Percentiles rank a stretch among this genome's conserved stretches.
These are phyloP conservation scores for Zoanthus solanderi DNA, from an alignment of 92 coral and sea anemone genomes.

Conservation along the genomic window DNA sequence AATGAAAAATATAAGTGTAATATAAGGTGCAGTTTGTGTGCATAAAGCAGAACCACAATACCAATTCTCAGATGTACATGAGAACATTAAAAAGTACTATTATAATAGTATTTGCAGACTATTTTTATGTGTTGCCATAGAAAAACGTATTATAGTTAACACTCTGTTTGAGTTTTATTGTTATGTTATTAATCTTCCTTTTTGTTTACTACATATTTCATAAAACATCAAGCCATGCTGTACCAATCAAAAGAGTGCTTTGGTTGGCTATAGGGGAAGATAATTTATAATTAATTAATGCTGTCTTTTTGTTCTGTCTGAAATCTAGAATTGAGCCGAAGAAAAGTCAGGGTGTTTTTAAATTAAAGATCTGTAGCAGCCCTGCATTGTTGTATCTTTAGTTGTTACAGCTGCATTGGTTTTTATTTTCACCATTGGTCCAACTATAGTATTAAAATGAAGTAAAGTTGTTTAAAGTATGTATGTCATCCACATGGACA, in stretches of 20 bases:
- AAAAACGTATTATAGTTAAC: no score
- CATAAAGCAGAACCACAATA: not conserved
- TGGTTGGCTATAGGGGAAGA: not conserved
- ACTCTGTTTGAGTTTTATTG: not conserved
- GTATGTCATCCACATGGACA: not conserved
- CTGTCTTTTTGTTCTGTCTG: not conserved
- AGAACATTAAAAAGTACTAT: not conserved
- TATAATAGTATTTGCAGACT: not conserved
- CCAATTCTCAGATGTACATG: not conserved
- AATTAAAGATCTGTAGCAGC: not conserved
- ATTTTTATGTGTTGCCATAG: no score
- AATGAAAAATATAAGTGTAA: not conserved
- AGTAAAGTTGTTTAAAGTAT: not conserved
- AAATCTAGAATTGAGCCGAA: not conserved
- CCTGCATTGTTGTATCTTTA: not conserved
- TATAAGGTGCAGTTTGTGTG: not conserved
- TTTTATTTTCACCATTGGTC: not conserved
- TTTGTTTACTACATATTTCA: not conserved
- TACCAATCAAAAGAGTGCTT: not conserved
- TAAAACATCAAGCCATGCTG: not conserved
- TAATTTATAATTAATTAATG: not conserved
- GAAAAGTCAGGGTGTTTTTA: not conserved
- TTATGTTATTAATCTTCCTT: not conserved
- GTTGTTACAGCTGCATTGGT: not conserved
- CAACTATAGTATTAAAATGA: not conserved